Conservation (phyloP, 2,888 invertebrate genomes). For the Sicus ferrugineus region DNA sequence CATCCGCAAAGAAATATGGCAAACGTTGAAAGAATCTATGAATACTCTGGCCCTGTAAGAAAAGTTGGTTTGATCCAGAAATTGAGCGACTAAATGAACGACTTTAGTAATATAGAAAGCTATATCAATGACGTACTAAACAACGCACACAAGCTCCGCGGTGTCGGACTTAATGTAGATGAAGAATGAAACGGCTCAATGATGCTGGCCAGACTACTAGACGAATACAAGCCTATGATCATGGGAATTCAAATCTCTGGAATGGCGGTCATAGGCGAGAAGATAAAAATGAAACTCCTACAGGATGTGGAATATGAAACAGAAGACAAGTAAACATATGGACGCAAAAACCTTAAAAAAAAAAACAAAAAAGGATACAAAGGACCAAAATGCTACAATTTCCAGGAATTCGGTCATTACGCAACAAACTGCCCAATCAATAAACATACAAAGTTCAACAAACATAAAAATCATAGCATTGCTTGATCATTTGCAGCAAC, state of each 20-base stretch:
- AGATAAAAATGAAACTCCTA: slow-evolving; percentile 33
- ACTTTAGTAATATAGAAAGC: slow-evolving; percentile 3
- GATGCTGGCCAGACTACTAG: slow-evolving; percentile 29
- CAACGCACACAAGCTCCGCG: slow-evolving; percentile 15
- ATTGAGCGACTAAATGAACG: slow-evolving; percentile 4
- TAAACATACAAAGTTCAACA: background rate
- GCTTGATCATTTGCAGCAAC: slow-evolving; percentile 4
- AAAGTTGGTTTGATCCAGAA: slow-evolving; percentile 8
- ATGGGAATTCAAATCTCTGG: slow-evolving; percentile 31
- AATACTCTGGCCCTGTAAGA: slow-evolving; percentile 1
- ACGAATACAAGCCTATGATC: slow-evolving; percentile 31
- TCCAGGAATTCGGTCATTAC: slow-evolving; percentile 23
- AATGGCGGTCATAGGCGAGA: slow-evolving; percentile 29
- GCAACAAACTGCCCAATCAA: slow-evolving; percentile 26
- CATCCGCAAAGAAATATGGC: no score
- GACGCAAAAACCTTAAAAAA: slow-evolving; percentile 5
- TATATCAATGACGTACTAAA: slow-evolving; percentile 14
- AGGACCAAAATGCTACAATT: slow-evolving; percentile 14
- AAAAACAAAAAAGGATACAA: slow-evolving; percentile 5
- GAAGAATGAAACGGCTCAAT: slow-evolving; percentile 31
- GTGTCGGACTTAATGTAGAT: slow-evolving; percentile 15
- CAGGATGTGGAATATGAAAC: slow-evolving; percentile 25
- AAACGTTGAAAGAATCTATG: background rate
- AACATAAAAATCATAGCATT: background rate
- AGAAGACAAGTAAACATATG: slow-evolving; percentile 10